Conservation (phyloP, 1,140 invertebrate genomes). For the Zophobas atratus region DNA sequence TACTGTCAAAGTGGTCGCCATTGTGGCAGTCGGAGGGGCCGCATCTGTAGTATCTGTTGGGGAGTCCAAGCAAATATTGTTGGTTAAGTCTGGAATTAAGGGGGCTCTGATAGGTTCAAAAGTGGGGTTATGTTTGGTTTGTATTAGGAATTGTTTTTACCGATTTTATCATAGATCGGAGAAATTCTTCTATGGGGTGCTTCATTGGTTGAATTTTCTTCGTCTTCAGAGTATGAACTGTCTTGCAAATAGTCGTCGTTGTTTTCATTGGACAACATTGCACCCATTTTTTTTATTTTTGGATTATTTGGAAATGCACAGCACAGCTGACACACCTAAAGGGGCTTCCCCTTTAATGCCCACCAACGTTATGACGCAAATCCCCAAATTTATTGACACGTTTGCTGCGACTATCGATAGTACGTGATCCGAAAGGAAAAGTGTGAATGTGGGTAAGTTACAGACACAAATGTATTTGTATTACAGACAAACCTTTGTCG, state of each 20-base stretch:
- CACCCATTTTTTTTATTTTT: slow-evolving; percentile 6
- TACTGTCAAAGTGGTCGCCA: slow-evolving; percentile 15
- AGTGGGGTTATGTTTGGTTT: slow-evolving; percentile 10
- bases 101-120: not conserved
- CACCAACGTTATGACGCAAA: not conserved
- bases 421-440: too few relatives aligned
- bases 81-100: not conserved
- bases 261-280: not conserved
- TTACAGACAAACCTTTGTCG: too few relatives aligned
- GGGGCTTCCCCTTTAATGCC: slow-evolving; percentile 2
- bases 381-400: not conserved
- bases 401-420: too few relatives aligned
- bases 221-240: slow-evolving; percentile 2
- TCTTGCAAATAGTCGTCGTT: slow-evolving; percentile 9
- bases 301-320: not conserved
- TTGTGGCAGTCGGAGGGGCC: not conserved
- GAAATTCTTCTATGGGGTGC: not conserved
- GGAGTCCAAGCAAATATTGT: slow-evolving; percentile 12
- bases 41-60: slow-evolving; percentile 20
- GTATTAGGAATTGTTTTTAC: not conserved
- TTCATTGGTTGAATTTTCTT: not conserved
- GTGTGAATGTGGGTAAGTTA: too few relatives aligned
- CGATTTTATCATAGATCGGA: not conserved
- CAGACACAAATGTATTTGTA: too few relatives aligned
- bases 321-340: not conserved